Percentiles rank a stretch among this genome's conserved stretches.
Conservation (phyloP, 1,140 invertebrate genomes). For the Bombus sibiricus region DNA sequence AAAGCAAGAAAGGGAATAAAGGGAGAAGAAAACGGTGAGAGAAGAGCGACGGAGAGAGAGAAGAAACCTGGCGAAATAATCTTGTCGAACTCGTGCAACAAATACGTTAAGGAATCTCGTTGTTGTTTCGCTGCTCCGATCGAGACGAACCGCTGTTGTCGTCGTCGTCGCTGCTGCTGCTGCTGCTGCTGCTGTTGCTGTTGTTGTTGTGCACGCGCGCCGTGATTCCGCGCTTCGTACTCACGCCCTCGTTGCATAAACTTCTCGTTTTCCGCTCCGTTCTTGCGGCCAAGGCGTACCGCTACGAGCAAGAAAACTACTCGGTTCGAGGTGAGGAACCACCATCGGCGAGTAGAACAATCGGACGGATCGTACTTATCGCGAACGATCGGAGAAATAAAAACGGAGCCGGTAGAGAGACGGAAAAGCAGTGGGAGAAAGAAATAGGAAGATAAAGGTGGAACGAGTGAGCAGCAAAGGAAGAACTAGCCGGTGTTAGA, state of each 20-base stretch:
- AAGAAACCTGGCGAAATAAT: neutral
- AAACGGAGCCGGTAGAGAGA: neutral
- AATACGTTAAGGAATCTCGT: neutral
- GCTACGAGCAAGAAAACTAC: neutral
- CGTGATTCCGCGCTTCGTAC: slow-evolving; percentile 21
- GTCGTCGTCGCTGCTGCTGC: slow-evolving; percentile 33
- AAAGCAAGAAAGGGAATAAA: neutral
- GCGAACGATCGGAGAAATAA: neutral
- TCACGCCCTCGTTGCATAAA: slow-evolving; percentile 28
- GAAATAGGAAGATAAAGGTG: neutral
- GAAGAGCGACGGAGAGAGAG: slow-evolving; percentile 30
- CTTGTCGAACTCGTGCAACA: neutral
- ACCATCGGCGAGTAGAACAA: neutral
- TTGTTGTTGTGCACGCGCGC: slow-evolving; percentile 58
- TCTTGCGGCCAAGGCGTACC: neutral
- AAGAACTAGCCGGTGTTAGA: neutral
- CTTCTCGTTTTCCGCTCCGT: slow-evolving; percentile 13
- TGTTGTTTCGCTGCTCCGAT: slow-evolving; percentile 20
- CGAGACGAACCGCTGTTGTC: slow-evolving; percentile 41
- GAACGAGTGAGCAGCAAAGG: neutral
- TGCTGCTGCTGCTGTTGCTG: slow-evolving; percentile 38
- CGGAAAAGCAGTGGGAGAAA: neutral
- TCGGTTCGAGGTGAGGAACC: neutral
- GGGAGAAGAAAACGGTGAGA: neutral
- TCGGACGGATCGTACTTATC: neutral